Evolutionary conservation across 1,140 invertebrate genomes (phyloP).

Genomic region (Drosophila obscura): DNA sequence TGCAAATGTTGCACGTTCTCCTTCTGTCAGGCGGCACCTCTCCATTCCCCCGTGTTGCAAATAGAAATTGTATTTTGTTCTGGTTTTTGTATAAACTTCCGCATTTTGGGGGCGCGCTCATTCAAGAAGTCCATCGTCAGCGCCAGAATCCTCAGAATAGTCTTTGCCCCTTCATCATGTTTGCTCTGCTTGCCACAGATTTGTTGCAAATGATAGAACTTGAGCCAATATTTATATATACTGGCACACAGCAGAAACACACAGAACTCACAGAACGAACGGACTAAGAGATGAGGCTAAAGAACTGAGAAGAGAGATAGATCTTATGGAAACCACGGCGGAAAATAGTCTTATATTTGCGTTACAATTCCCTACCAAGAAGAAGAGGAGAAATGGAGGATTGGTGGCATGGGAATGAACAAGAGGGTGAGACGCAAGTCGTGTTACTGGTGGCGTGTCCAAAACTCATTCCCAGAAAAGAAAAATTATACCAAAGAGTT

Average conservation of each 20-base stretch:
- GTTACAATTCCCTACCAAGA: constrained; percentile 44
- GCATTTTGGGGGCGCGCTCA: constrained; percentile 70
- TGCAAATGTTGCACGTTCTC: constrained; percentile 67
- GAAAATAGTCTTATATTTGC: constrained; percentile 66
- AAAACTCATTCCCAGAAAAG: constrained; percentile 76
- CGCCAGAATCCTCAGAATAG: constrained; percentile 12
- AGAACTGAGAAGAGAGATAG: constrained; percentile 5
- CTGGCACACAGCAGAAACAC: constrained; percentile 23
- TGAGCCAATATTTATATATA: constrained; percentile 75
- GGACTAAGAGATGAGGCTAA: constrained; percentile 24
- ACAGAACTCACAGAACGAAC: not conserved
- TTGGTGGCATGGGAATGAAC: not conserved
- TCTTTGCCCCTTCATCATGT: constrained; percentile 14
- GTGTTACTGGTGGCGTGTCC: constrained; percentile 53
- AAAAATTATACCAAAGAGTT: constrained; percentile 79
- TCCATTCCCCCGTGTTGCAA: not conserved
- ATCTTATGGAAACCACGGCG: constrained; percentile 41
- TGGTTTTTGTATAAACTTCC: constrained; percentile 68
- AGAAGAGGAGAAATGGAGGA: not conserved
- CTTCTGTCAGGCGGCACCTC: not conserved
- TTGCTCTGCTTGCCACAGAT: constrained; percentile 72
- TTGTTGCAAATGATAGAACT: constrained; percentile 73
- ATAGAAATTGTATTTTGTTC: constrained; percentile 42
- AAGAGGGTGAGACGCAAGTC: constrained; percentile 25
- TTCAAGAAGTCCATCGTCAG: constrained; percentile 45